Conservation (phyloP, 2,113 vertebrate species). For the Tapirus terrestris region DNA sequence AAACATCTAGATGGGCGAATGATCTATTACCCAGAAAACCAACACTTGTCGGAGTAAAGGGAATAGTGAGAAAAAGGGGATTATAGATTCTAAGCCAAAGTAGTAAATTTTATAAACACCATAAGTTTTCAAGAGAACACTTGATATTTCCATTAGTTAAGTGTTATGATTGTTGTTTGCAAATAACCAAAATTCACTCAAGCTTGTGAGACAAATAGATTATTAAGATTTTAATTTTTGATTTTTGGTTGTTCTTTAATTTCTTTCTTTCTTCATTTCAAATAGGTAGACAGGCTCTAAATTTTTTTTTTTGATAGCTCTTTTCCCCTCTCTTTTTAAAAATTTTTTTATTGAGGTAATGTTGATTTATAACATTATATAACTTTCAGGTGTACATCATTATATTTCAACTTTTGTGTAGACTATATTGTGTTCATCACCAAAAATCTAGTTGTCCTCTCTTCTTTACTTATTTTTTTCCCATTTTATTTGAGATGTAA, state of each 20-base stretch:
- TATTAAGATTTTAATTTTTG: background rate
- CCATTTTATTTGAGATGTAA: background rate
- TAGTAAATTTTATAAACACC: slow-evolving; percentile 40
- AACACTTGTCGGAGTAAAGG: background rate
- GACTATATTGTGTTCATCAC: no score
- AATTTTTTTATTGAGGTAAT: no score
- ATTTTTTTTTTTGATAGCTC: background rate
- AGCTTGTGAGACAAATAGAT: background rate
- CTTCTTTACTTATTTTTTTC: background rate
- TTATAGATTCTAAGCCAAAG: background rate
- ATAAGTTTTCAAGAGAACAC: background rate
- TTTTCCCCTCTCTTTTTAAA: background rate
- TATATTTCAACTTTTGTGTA: no score
- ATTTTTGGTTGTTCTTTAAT: background rate
- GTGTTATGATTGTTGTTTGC: slow-evolving; percentile 4
- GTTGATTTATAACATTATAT: no score
- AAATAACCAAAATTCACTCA: background rate
- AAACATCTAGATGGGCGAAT: background rate
- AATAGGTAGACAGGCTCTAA: background rate
- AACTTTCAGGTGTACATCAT: no score
- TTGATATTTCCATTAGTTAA: background rate
- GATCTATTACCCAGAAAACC: background rate
- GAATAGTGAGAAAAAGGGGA: background rate
- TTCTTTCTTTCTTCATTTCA: background rate
- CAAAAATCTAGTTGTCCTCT: no score